These are phyloP conservation scores for Anthophora plumipes DNA, from an alignment of 2,888 invertebrate genomes.

Conservation along the genomic window DNA sequence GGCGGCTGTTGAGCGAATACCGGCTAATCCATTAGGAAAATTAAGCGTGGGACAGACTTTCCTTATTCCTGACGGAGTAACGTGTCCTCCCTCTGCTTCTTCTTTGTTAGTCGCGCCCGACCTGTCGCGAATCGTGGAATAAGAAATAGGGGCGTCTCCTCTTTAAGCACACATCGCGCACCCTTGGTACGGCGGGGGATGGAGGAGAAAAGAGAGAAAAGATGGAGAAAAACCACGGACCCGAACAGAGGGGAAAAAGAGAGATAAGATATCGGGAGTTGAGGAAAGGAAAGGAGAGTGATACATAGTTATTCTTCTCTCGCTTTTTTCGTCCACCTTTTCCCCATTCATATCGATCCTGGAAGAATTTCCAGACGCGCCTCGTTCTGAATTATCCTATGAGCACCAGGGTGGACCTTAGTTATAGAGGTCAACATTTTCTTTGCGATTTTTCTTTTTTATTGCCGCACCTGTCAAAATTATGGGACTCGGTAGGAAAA, in stretches of 20 bases:
- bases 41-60: slow-evolving; percentile 69
- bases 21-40: slow-evolving; percentile 79
- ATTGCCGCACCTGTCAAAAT: too few relatives aligned
- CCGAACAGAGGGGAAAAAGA: slow-evolving; percentile 1
- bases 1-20: slow-evolving; percentile 63
- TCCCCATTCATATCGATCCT: neutral
- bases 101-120: slow-evolving; percentile 50
- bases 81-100: slow-evolving; percentile 55
- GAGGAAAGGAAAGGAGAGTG: slow-evolving; percentile 36
- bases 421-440: neutral
- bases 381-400: neutral
- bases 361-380: neutral
- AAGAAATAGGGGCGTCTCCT: slow-evolving; percentile 54
- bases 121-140: slow-evolving; percentile 41
- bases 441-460: too few relatives aligned
- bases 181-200: slow-evolving; percentile 1
- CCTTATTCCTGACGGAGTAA: slow-evolving; percentile 41
- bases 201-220: slow-evolving; percentile 1
- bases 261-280: slow-evolving; percentile 53
- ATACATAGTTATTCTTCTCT: slow-evolving; percentile 47
- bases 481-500: too few relatives aligned
- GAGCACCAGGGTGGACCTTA: neutral
- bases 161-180: slow-evolving; percentile 32
- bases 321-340: neutral
- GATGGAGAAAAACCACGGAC: slow-evolving; percentile 8